Percentiles rank a stretch among this genome's conserved stretches.
phyloP scores from a whole-genome alignment of 2,113 vertebrate genomes.

The Erinaceus europaeus region DNA sequence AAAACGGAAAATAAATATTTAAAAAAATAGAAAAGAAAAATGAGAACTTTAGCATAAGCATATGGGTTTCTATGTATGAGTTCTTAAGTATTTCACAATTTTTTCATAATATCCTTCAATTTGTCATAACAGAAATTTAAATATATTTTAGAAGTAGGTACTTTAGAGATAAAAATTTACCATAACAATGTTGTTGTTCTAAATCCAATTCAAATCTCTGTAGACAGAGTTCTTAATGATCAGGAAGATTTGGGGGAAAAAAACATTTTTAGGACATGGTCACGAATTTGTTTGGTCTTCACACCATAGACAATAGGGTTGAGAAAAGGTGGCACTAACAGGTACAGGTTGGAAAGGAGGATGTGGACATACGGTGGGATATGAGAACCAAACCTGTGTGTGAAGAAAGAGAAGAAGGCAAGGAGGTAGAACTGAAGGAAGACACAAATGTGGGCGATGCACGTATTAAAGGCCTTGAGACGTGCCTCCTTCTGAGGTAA shows the following conservation, averaged over 20 bases:
- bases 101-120: no score
- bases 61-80: no score
- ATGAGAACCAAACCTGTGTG: slow-evolving; percentile 51
- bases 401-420: slow-evolving; percentile 55
- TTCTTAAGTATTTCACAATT: not conserved
- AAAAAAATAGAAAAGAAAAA: no score
- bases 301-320: slow-evolving; percentile 60
- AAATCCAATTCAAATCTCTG: not conserved
- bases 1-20: no score
- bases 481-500: slow-evolving; percentile 44
- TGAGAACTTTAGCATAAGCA: no score
- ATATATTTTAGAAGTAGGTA: not conserved
- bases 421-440: slow-evolving; percentile 50
- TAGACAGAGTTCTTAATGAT: not conserved
- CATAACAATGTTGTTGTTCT: not conserved
- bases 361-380: slow-evolving; percentile 35
- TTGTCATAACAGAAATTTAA: no score
- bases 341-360: slow-evolving; percentile 49
- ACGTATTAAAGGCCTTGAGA: slow-evolving; percentile 49
- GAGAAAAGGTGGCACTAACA: slow-evolving; percentile 49
- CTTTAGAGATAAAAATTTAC: not conserved
- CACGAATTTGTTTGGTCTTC: not conserved
- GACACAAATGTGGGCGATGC: slow-evolving; percentile 57
- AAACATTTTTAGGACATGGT: not conserved
- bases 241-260: not conserved